Evolutionary conservation across 2,888 invertebrate species (phyloP).

Genomic region (Pachydiplax longipennis): DNA sequence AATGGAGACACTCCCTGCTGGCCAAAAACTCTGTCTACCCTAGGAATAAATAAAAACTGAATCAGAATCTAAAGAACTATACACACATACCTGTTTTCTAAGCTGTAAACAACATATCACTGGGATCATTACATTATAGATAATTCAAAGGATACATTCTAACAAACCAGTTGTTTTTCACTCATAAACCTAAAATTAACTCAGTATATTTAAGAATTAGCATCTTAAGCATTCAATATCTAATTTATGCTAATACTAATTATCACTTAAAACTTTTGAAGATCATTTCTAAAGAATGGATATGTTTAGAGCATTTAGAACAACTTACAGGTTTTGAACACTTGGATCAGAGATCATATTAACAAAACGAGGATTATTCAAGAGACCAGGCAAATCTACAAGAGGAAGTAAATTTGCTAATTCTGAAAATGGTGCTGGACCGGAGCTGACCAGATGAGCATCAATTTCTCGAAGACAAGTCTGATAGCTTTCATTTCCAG

Average conservation of each 20-base stretch:
- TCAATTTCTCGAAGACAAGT: constrained; percentile 82
- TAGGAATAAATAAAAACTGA: not conserved
- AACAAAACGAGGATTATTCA: constrained; percentile 80
- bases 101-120: not conserved
- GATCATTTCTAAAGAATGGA: not conserved
- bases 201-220: too few species aligned
- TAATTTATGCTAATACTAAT: too few species aligned
- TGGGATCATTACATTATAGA: too few species aligned
- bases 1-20: not conserved
- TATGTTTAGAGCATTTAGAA: not conserved
- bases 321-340: constrained; percentile 75
- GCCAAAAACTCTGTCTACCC: not conserved
- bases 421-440: constrained; percentile 4
- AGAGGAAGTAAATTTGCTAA: constrained; percentile 64
- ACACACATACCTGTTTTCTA: not conserved
- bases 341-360: constrained; percentile 71
- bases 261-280: not conserved
- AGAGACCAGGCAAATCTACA: constrained; percentile 60
- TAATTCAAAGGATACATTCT: too few species aligned
- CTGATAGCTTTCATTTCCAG: constrained; percentile 88
- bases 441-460: constrained; percentile 68
- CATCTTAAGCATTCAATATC: too few species aligned
- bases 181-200: too few species aligned
- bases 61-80: not conserved
- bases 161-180: too few species aligned